Evolutionary conservation across 2,888 invertebrate species (phyloP), one percentile per base, ranked within the genome.

Genomic region (Autographa gamma): DNA sequence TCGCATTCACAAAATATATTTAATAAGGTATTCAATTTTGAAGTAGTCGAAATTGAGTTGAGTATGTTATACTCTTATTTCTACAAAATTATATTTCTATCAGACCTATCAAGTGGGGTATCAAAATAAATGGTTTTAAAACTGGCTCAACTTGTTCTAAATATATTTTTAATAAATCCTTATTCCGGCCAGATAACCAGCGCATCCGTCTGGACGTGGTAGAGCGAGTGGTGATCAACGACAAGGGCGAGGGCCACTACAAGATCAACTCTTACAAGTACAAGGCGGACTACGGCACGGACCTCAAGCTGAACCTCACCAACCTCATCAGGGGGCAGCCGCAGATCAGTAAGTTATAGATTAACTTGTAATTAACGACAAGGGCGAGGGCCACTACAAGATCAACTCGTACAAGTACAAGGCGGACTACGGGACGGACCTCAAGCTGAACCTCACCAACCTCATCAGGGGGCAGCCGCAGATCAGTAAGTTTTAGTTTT

Each of bases 391-490:
- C 0, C 95, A 95, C 79, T 95, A 95, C 88, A 95, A 95, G 83
- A 93, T 95, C 77, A 95, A 95, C 89, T 95, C 95, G 0, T 95
- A 95, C 86, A 95, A 95, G 68, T 95, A 95, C 87, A 95, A 95
- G 63, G 95, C 95, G 0, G 95, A 95, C 79, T 95, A 94, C 81
- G 95, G 95, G 0, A 91, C 93, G 0, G 94, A 93, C 59, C 86
- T 95, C 18, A 95, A 95, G 77, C 85, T 95, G 16, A 95, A 95
- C 77, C 85, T 95, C 19, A 95, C 95, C 8, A 95, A 95, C 58
- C 88, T 95, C 18, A 95, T 95, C 74, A 88, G 92, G 77, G 95
- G 95, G n/a, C 94, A 93, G 77, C 93, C 94, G 18, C 88, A 90
- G 74, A 93, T 38, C 11, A 38, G 11, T 11, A 25, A 25, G 25